Evolutionary conservation across 2,113 vertebrate genomes (phyloP), one percentile per base, ranked within the genome.

Genomic region (Campylorhamphus procurvoides): DNA sequence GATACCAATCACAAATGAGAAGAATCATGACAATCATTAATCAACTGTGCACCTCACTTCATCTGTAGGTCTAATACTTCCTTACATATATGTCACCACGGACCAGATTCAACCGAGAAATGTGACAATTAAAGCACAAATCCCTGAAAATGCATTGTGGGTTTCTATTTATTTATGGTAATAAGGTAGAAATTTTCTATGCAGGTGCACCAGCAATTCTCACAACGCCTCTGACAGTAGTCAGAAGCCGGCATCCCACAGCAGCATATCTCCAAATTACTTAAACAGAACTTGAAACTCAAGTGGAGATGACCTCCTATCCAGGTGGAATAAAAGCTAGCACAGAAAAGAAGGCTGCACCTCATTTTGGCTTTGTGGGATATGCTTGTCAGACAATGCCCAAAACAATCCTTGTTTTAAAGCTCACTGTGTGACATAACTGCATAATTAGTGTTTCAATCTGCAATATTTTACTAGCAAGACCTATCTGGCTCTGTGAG

Each of bases 371-470:
- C 22, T 84, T 84, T 71, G 47, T 3, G 1, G 60, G 64, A 63
- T 55, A 39, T 9, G 33, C 15, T 74, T 66, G 31, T 63, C 50
- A 72, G 78, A 60, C 27, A 39, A 78, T 18, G 71, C 3, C 33
- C 59, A 46, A 92, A 90, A 13, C n/a, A 82, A 37, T 17, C 33
- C 17, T 56, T 66, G 18, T 12, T 82, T 90, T 14, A 78, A 60
- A 87, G 28, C 25, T 84, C 64, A 35, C 39, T 75, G 33, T 58
- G 47, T 50, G 62, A 79, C 18, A 25, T 23, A 72, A 50, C 14
- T 0, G 0, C 15, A 4, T n/a, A 28, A 75, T 40, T 28, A 0
- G 2, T 11, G 67, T 58, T 87, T 78, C 0, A 0, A 9, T 31
- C 31, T 20, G 25, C 27, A 37, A 1, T 28, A 37, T 53, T 67